Evolutionary conservation across 2,888 invertebrate species (phyloP).

Genomic region (Oeneis ivallda): DNA sequence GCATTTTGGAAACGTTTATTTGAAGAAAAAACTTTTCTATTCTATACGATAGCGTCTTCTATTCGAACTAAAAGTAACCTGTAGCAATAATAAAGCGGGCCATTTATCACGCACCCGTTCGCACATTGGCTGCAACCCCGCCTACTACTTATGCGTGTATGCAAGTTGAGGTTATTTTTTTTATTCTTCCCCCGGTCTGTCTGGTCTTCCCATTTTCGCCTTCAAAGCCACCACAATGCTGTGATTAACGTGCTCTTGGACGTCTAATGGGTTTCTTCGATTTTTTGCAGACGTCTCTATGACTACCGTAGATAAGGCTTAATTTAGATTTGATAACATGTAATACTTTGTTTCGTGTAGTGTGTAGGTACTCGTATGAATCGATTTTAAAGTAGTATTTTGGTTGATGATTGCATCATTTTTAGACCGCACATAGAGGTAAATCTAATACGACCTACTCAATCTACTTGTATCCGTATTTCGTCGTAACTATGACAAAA

Average conservation of each 20-base stretch:
- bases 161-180: slow-evolving; percentile 71
- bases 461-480: not conserved
- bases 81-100: slow-evolving; percentile 4
- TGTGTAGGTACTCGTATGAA: no score
- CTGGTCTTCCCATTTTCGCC: slow-evolving; percentile 72
- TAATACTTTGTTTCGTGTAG: not conserved
- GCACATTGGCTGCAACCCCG: slow-evolving; percentile 41
- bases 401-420: no score
- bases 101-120: slow-evolving; percentile 32
- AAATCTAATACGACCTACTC: no score
- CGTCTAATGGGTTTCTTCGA: slow-evolving; percentile 42
- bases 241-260: slow-evolving; percentile 61
- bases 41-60: slow-evolving; percentile 1
- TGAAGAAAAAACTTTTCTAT: no score
- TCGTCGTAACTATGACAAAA: not conserved
- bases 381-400: no score
- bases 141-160: slow-evolving; percentile 71
- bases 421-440: no score
- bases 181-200: slow-evolving; percentile 73
- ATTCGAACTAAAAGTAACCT: not conserved
- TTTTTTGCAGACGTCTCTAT: slow-evolving; percentile 35
- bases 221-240: slow-evolving; percentile 69
- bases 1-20: no score
- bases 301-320: slow-evolving; percentile 32
- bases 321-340: not conserved